These are phyloP conservation scores for Drosophila prolongata DNA, from an alignment of 2,888 invertebrate genomes.

Conservation along the genomic window DNA sequence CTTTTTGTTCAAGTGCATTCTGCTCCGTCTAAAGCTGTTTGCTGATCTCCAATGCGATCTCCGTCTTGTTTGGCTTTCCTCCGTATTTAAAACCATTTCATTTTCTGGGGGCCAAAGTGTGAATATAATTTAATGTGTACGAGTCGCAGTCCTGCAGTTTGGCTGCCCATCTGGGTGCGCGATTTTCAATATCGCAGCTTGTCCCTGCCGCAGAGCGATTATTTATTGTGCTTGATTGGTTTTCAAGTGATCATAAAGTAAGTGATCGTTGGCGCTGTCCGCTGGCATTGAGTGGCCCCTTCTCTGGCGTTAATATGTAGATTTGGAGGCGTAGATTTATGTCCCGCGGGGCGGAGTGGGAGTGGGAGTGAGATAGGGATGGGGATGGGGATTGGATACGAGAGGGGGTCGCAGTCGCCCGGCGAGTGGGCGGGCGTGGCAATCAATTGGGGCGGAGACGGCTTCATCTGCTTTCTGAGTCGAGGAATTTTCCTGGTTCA, in stretches of 20 bases:
- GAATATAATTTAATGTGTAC: conserved; percentile 84
- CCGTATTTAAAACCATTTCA: conserved; percentile 75
- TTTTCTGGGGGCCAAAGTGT: conserved; percentile 84
- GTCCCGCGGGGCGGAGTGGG: conserved; percentile 13
- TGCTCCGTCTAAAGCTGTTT: conserved; percentile 61
- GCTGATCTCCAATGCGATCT: conserved; percentile 75
- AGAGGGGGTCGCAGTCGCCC: background rate
- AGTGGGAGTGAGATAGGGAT: conserved; percentile 22
- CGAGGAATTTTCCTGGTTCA: conserved; percentile 39
- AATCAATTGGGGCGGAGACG: conserved; percentile 32
- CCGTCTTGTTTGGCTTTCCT: conserved; percentile 60
- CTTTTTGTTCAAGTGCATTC: conserved; percentile 3
- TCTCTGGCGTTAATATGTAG: conserved; percentile 74
- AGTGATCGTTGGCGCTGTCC: conserved; percentile 81
- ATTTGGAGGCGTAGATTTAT: conserved; percentile 78
- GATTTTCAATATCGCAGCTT: conserved; percentile 82
- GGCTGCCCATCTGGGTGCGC: conserved; percentile 46
- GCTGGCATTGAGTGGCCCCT: conserved; percentile 56
- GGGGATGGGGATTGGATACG: conserved; percentile 27
- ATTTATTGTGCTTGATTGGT: conserved; percentile 85
- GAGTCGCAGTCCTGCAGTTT: conserved; percentile 11
- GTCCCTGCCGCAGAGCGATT: conserved; percentile 70
- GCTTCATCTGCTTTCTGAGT: conserved; percentile 52
- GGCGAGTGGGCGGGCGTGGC: conserved; percentile 1
- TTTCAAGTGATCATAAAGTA: conserved; percentile 84